phyloP scores from a whole-genome alignment of 2,113 vertebrate genomes.

The Orycteropus afer region DNA sequence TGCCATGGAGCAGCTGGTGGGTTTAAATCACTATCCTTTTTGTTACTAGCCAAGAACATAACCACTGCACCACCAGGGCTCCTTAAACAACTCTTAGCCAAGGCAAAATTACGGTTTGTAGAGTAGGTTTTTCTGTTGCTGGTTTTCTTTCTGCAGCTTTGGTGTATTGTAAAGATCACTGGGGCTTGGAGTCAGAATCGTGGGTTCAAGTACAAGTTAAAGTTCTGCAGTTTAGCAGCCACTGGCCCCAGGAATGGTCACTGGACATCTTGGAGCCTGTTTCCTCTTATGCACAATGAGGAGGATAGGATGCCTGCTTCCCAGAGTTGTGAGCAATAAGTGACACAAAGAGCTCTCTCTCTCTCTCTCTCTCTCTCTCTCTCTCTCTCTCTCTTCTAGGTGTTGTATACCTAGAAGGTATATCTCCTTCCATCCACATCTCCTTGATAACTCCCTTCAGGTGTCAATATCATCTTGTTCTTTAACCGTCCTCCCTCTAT shows the following conservation, averaged over 20 bases:
- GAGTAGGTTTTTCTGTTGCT: not conserved
- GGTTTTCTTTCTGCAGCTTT: not conserved
- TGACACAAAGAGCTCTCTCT: not conserved
- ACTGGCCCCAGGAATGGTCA: not conserved
- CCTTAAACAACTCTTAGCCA: not conserved
- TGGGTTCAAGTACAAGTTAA: not conserved
- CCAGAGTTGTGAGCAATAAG: not conserved
- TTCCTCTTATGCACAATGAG: not conserved
- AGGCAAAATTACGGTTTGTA: not conserved
- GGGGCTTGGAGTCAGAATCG: not conserved
- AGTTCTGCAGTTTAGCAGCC: not conserved
- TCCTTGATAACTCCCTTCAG: constrained; percentile 54
- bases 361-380: too few species aligned
- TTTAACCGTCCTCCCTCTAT: constrained; percentile 44
- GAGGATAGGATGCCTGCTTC: not conserved
- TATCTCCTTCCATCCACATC: not conserved
- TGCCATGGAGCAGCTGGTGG: too few species aligned
- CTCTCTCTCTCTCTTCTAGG: not conserved
- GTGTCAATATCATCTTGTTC: constrained; percentile 21
- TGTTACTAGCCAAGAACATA: not conserved
- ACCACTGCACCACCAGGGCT: too few species aligned
- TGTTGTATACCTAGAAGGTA: not conserved
- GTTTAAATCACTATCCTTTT: not conserved
- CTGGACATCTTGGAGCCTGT: not conserved
- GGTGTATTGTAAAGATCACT: not conserved